Conservation (phyloP, 2,888 invertebrate genomes). For the Nudaria mundana region DNA sequence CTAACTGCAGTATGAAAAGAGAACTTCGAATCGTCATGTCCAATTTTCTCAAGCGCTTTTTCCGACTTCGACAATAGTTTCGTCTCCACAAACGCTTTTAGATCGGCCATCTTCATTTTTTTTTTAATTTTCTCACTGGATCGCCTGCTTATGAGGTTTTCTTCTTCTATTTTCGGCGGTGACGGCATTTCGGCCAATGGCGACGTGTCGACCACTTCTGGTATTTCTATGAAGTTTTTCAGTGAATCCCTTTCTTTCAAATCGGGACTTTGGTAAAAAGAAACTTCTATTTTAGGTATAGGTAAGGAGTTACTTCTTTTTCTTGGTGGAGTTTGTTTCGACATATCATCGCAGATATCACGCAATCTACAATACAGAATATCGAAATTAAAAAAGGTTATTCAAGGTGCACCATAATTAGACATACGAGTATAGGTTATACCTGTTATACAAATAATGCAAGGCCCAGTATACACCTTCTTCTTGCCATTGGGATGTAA, state of each 20-base stretch:
- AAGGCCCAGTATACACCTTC: conserved; percentile 99
- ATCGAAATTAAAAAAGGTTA: too few species aligned
- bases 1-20: conserved; percentile 76
- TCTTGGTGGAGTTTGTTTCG: conserved; percentile 88
- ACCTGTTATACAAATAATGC: conserved; percentile 95
- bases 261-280: conserved; percentile 90
- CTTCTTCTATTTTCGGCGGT: conserved; percentile 62
- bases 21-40: conserved; percentile 86
- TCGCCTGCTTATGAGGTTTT: conserved; percentile 74
- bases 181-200: conserved; percentile 80
- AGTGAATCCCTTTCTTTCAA: conserved; percentile 83
- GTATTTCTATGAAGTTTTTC: conserved; percentile 90
- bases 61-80: conserved; percentile 95
- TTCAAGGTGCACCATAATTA: too few species aligned
- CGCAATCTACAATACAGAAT: conserved; percentile 82
- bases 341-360: conserved; percentile 92
- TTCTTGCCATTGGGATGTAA: conserved; percentile 98
- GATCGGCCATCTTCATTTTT: conserved; percentile 94
- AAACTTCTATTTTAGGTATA: conserved; percentile 95
- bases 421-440: too few species aligned
- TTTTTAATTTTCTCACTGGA: conserved; percentile 92
- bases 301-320: conserved; percentile 96
- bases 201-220: conserved; percentile 86
- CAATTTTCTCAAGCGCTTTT: conserved; percentile 94
- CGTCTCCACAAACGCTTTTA: conserved; percentile 95